Base-by-base conservation (phyloP, 2,797 vertebrate genomes). In the Tokudaia muenninki region DNA sequence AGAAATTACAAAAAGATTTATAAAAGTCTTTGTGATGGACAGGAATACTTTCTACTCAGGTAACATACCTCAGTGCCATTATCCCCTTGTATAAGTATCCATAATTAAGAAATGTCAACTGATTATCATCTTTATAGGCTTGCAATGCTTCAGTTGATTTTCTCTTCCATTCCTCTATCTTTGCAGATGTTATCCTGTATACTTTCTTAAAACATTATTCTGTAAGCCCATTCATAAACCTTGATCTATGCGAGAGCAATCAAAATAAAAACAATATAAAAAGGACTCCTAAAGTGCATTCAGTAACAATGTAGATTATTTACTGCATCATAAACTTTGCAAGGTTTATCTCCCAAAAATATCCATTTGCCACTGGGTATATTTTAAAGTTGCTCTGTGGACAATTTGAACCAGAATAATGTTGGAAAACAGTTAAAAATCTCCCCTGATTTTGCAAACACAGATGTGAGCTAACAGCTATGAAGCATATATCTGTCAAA, bases 281-380 rank as follows among this genome's bases (percentile, higher is more conserved):
- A 84, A 67, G 19, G 31, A 34, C 1, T 59, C 31, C 47, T 29
- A 44, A 47, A 34, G 67, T 81, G 3, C 41, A 90, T 63, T 77
- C 13, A 52, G 82, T 41, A 93, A 21, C 34, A 75, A 93, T 80
- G n/a, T 50, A 77, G 22, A 77, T 88, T 75, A 75, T 80, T 95
- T 86, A 78, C 2, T 78, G 44, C 13, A 77, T 72, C 52, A 78
- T 87, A 78, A 95, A 86, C 5, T 44, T 89, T 41, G 11, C 37
- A 44, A 79, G 21, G 31, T 59, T 86, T 92, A 77, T 14, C 65
- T 37, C 91, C 31, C 52, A 86, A 81, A 95, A 93, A 29, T 75
- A 93, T 29, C 26, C 72, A 50, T 80, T 86, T 65, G 10, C 52
- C 19, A 8, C 17, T 84, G 17, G 31, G 52, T 75, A 21, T 50